These are phyloP conservation scores for Porites rus DNA, from an alignment of 92 coral and sea anemone species.

Conservation along the genomic window DNA sequence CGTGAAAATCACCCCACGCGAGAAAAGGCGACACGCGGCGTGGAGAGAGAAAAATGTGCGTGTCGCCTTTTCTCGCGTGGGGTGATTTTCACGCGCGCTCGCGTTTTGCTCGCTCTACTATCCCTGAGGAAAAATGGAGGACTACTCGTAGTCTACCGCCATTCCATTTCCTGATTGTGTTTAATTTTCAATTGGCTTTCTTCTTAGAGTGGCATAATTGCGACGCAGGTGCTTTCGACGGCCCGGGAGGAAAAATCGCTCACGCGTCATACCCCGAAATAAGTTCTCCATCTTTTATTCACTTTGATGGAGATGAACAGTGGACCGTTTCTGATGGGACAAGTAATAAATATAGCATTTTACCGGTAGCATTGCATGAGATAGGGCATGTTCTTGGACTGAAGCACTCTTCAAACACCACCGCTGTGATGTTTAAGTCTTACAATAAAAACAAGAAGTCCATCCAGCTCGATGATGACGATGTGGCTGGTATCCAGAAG, in stretches of 20 bases:
- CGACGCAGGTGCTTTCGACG: slow-evolving; percentile 62
- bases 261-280: slow-evolving; percentile 74
- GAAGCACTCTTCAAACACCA: slow-evolving; percentile 55
- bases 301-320: slow-evolving; percentile 83
- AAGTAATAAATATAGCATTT: slow-evolving; percentile 26
- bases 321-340: slow-evolving; percentile 55
- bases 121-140: no score
- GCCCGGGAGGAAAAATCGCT: slow-evolving; percentile 66
- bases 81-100: no score
- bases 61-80: no score
- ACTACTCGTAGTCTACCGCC: no score
- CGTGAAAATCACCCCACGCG: no score
- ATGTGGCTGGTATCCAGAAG: slow-evolving; percentile 55
- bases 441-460: slow-evolving; percentile 15
- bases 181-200: background rate
- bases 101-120: no score
- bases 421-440: slow-evolving; percentile 63
- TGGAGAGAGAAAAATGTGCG: no score
- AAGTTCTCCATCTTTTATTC: slow-evolving; percentile 72
- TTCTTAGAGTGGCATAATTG: slow-evolving; percentile 63
- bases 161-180: no score
- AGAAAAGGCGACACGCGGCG: no score
- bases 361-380: slow-evolving; percentile 82
- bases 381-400: slow-evolving; percentile 88
- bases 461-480: slow-evolving; percentile 63